Base-by-base conservation (phyloP, 2,113 vertebrate genomes). In the Beaufortia kweichowensis region DNA sequence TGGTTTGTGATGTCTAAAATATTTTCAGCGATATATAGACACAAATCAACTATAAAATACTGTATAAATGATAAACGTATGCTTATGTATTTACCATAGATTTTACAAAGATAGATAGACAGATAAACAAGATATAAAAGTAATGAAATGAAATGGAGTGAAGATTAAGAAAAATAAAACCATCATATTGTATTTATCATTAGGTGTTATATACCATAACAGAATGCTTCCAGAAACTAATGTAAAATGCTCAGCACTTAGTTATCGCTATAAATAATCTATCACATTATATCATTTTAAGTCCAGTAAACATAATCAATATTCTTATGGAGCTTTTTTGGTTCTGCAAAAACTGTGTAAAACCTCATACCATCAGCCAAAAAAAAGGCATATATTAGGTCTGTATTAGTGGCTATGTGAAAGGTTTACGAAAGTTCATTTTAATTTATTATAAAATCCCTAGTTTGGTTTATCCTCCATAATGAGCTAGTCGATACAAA, bases 1-100 rank as follows among this genome's bases (percentile, higher is more conserved):
- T 85, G 81, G 82, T 87, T 88, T 85, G 84, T 88, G 87, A 84
- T 85, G 85, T 90, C 87, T 85, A 80, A 87, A 82, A 86, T 87
- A 84, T 89, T 89, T 72, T 86, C 83, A 86, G 85, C 83, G 84
- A 82, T 61, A 87, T 79, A 53, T 79, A 70, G 71, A 35, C 31
- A 80, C 79, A 43, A 61, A 46, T 48, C 77, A 24, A 78, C 46
- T 53, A 83, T 67, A 64, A 53, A 63, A 73, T 65, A 88, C 84
- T 91, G 87, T 92, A 92, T 88, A 91, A 89, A 90, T 89, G 6
- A 62, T 67, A 6, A 43, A 91, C 89, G 91, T 85, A 90, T 88
- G 88, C 73, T 48, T 65, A 88, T 82, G 85, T 85, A 88, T 84
- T 89, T 88, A 89, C 74, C 69, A 89, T 83, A 78, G 71, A 85